Evolutionary conservation across 2,797 vertebrate species (phyloP), one percentile per base, ranked within the genome.

Genomic region (Chromobotia macracanthus): DNA sequence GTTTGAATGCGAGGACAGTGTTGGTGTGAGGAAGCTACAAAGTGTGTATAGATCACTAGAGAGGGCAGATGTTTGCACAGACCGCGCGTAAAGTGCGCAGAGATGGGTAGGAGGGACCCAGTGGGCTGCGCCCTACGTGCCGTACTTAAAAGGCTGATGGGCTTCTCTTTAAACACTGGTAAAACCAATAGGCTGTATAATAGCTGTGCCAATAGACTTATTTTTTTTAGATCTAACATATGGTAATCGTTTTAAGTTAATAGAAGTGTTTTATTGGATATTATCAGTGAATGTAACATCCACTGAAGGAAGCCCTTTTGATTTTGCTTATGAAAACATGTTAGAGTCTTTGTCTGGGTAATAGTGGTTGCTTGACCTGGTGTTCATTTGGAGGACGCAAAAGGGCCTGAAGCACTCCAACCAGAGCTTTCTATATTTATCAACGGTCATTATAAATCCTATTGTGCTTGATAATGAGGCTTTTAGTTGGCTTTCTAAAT

Each of bases 401-500:
- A 44, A 11, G 35, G 8, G 68, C 1, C 60, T 79, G 48, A 65
- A 31, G n/a, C 35, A n/a, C 67, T 25, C n/a, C 5, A 61, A 60
- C 48, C 28, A 21, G 23, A 4, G 53, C 44, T 44, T 67, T 78
- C 70, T 78, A 23, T 77, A 73, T 68, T 61, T 73, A 67, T 51
- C 77, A 65, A 5, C 6, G 1, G 31, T 73, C 64, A 55, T 68
- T 73, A 53, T 51, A 72, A 68, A 63, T 63, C 13, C 1, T 55
- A 70, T 81, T 72, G 61, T 46, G 72, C 60, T 56, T 48, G 38
- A 75, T 70, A 51, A 64, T 61, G 23, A 63, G 35, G 28, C 75
- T 69, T 66, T 82, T 73, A 72, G 64, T 38, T 15, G 61, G 2
- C 75, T 23, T 82, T 35, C 21, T 64, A 31, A 73, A 68, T 78